A percentile compares a stretch with the other conserved stretches of the same genome.
Conservation (phyloP, 2,888 invertebrate species). For the Pediacus dermestoides region DNA sequence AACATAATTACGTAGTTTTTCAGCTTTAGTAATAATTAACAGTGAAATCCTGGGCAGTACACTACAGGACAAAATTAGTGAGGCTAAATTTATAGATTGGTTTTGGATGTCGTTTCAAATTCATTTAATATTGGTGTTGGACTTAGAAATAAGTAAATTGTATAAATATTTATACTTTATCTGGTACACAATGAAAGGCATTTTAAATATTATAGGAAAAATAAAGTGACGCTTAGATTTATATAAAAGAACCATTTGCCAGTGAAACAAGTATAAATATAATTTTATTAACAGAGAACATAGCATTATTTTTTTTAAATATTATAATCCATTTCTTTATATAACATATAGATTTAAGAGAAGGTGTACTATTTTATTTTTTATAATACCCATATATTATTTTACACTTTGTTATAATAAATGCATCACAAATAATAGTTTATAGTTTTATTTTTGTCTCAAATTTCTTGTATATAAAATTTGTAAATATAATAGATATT, state of each 20-base stretch:
- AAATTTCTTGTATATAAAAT: conserved; percentile 11
- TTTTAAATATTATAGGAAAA: too few relatives aligned
- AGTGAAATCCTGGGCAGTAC: too few relatives aligned
- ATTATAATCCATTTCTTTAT: background rate
- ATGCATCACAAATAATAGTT: conserved; percentile 19
- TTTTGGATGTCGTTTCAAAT: conserved; percentile 2
- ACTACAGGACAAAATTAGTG: too few relatives aligned
- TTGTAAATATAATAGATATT: conserved; percentile 8
- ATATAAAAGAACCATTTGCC: conserved; percentile 6
- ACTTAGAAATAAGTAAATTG: conserved; percentile 21
- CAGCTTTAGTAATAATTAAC: too few relatives aligned
- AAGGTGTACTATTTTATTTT: conserved; percentile 45
- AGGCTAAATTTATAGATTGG: conserved; percentile 12
- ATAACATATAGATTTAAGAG: conserved; percentile 29
- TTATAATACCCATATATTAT: conserved; percentile 27
- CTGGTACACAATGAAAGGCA: too few relatives aligned
- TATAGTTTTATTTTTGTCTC: conserved; percentile 22
- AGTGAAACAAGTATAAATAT: conserved; percentile 19
- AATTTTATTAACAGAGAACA: conserved; percentile 1
- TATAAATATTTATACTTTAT: conserved; percentile 20
- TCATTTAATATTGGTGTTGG: conserved; percentile 21
- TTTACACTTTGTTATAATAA: conserved; percentile 25
- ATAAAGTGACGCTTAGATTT: background rate
- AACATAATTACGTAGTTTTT: too few relatives aligned
- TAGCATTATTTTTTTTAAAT: background rate